Evolutionary conservation across 2,797 vertebrate species (phyloP), one percentile per base, ranked within the genome.

Genomic region (Mionectes olivaceus): DNA sequence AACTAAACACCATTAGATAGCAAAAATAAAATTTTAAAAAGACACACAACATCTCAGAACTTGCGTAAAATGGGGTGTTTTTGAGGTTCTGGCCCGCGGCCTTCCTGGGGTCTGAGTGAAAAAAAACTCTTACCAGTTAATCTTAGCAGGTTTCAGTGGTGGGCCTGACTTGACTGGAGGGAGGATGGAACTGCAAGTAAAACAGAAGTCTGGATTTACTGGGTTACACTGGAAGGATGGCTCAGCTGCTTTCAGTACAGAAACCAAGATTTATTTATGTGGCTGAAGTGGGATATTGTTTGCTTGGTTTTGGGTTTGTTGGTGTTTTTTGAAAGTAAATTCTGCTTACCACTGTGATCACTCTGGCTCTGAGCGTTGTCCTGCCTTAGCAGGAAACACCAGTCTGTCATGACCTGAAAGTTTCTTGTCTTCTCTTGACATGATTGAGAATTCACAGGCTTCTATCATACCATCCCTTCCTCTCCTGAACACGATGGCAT

Each of bases 21-120:
- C 61, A 92, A 92, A 97, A 83, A 59, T 55, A 63, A 39, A 81
- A 69, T 46, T 93, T 90, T 57, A 87, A 93, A 85, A 92, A 83
- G 18, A 76, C 49, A 74, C 69, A 92, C 93, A 95, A 27, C 32
- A 23, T 80, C 81, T 89, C 70, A 76, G 73, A 74, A 81, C 24
- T 63, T 83, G 33, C 76, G 47, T 79, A 69, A 88, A 92, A 67
- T 83, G 50, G 30, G 47, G 12, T 7, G 0, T 81, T 83, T 91
- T 49, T 63, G 61, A 67, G 65, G 75, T 59, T 81, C 32, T 93
- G 65, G n/a, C 89, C 87, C 81, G 46, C 19, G 83, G 87, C 76
- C n/a, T 86, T 94, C 41, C 57, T 57, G 59, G 13, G 14, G 47
- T 84, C 55, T 63, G 28, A 50, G 43, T 61, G 30, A 19, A 47